A percentile compares a stretch with the other conserved stretches of the same genome.
Conservation (phyloP, 2,113 vertebrate genomes). For the Montifringilla adamsi region DNA sequence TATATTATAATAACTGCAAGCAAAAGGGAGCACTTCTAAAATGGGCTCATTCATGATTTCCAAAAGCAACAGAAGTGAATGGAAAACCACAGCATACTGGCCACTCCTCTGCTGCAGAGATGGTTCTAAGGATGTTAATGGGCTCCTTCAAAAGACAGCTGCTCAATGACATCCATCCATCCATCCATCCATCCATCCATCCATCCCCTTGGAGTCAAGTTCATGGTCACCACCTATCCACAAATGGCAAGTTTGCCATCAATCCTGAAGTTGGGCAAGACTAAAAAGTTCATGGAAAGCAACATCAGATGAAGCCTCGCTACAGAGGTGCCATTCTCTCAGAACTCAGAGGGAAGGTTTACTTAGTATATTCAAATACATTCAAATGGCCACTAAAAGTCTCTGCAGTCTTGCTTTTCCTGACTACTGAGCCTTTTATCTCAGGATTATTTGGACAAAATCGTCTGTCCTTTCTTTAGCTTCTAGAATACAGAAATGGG, state of each 20-base stretch:
- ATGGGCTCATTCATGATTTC: fast-evolving
- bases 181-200: background rate
- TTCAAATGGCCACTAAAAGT: background rate
- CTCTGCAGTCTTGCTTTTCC: background rate
- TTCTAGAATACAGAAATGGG: background rate
- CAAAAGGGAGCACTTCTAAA: background rate
- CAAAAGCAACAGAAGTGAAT: background rate
- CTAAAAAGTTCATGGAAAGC: background rate
- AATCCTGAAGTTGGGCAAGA: background rate
- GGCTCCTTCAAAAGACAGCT: background rate
- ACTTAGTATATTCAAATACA: background rate
- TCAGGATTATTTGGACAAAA: background rate
- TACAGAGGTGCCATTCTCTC: background rate
- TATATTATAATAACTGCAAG: background rate
- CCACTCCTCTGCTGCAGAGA: background rate
- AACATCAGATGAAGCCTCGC: background rate
- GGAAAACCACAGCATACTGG: background rate
- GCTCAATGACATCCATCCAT: background rate
- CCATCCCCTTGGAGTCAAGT: background rate
- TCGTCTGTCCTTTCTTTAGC: background rate
- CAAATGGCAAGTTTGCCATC: background rate
- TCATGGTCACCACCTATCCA: background rate
- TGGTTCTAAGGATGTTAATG: background rate
- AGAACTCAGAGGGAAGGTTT: background rate
- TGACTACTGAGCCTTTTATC: background rate